Evolutionary conservation across 2,797 vertebrate species (phyloP), one percentile per base, ranked within the genome.

Genomic region (Sebastolobus alascanus): DNA sequence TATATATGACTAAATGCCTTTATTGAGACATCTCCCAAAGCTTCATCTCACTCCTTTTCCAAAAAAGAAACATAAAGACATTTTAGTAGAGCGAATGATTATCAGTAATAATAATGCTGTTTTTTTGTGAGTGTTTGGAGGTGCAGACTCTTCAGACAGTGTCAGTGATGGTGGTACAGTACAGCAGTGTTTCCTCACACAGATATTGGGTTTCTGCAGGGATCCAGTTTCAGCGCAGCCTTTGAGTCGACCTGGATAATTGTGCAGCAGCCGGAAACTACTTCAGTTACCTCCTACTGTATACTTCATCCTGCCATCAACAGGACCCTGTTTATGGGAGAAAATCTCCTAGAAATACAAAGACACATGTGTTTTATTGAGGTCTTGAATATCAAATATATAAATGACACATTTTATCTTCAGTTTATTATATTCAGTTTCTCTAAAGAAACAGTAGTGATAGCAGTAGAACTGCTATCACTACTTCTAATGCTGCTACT

Each of bases 181-280:
- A 27, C 55, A 56, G 55, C 55, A 50, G 43, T 22, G 35, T 37
- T 82, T 72, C 86, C 71, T 71, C 75, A 73, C 56, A 27, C 77
- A 64, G 52, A 69, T 83, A 88, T 90, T 25, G 14, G 68, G 73
- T 91, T 68, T 84, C 90, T 68, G 80, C 73, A 8, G 27, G 61
- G 83, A 50, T 90, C 78, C 22, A 0, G 87, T 92, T 83, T 87
- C 91, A 60, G 2, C 0, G n/a, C 52, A 1, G 75, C 84, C 63
- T 77, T 20, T 63, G 75, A 77, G 70, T 43, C 29, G 81, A 83
- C 81, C 89, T 72, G 74, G 63, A 86, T 82, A 58, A 79, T 66
- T 38, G 68, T 27, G 33, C 66, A 54, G 61, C 67, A 65, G 60
- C 56, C 77, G 46, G 76, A 79, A 66, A 69, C 50, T 11, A 22